A percentile compares a stretch with the other conserved stretches of the same genome.
Conservation (phyloP, 1,140 invertebrate genomes). For the Battus philenor region DNA sequence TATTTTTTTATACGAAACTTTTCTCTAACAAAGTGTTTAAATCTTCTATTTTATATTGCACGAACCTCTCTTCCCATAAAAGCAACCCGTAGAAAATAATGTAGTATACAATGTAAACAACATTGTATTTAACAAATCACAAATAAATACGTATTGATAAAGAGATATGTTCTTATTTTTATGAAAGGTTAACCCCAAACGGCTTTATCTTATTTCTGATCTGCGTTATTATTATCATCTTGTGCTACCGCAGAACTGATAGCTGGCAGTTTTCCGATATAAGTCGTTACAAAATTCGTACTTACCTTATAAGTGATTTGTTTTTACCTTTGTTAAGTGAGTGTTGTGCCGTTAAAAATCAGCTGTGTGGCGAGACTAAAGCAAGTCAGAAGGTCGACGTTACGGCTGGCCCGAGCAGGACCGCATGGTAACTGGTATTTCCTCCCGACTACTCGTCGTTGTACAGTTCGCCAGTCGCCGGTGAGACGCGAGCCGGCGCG, state of each 20-base stretch:
- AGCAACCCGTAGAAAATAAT: no score
- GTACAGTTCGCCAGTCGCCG: conserved; percentile 46
- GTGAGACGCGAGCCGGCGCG: conserved; percentile 65
- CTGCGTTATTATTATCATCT: neutral
- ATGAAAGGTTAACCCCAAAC: no score
- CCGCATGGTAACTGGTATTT: conserved; percentile 63
- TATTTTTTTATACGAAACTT: no score
- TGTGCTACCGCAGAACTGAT: neutral
- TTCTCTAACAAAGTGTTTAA: no score
- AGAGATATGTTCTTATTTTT: no score
- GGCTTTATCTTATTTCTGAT: conserved; percentile 15
- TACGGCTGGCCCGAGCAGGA: conserved; percentile 35
- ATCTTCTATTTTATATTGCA: no score
- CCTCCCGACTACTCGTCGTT: conserved; percentile 35
- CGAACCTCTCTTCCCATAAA: no score
- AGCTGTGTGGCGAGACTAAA: conserved; percentile 43
- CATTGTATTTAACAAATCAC: no score
- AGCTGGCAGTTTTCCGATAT: neutral
- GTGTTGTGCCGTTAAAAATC: conserved; percentile 32
- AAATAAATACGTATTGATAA: no score
- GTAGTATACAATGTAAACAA: no score
- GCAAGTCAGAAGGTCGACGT: conserved; percentile 57
- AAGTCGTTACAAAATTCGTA: neutral
- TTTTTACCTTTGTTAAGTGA: neutral
- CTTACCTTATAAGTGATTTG: neutral